Percentiles rank a stretch among this genome's conserved stretches.
phyloP scores from a whole-genome alignment of 1,140 invertebrate genomes.

The Drosophila sp. region DNA sequence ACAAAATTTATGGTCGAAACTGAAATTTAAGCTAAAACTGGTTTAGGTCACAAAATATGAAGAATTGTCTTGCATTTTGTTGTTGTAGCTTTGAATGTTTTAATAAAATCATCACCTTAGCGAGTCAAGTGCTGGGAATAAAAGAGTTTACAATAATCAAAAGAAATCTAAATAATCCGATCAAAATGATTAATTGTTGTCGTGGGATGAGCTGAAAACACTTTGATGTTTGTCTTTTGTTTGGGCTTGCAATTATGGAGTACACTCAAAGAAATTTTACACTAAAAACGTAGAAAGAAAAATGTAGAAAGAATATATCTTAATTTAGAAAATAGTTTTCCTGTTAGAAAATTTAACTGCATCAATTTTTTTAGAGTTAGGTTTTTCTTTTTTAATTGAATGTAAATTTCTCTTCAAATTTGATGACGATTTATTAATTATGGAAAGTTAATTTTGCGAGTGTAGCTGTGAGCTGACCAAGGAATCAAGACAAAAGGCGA shows the following conservation, averaged over 20 bases:
- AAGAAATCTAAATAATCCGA: conserved; percentile 58
- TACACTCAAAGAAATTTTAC: no score
- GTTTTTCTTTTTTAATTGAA: no score
- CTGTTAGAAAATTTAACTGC: no score
- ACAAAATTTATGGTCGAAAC: conserved; percentile 29
- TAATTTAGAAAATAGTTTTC: no score
- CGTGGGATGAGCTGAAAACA: conserved; percentile 18
- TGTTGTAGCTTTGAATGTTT: conserved; percentile 32
- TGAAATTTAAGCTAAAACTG: conserved; percentile 21
- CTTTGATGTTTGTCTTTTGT: conserved; percentile 50
- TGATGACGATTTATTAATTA: no score
- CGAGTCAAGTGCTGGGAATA: conserved; percentile 23
- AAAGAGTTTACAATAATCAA: conserved; percentile 9
- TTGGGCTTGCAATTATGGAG: conserved; percentile 25
- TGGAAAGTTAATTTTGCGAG: no score
- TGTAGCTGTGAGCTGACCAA: no score
- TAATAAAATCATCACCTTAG: conserved; percentile 75
- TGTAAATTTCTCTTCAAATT: no score
- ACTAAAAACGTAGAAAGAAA: no score
- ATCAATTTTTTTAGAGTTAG: no score
- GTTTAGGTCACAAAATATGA: conserved; percentile 34
- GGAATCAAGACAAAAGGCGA: conserved; percentile 1
- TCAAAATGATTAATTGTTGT: conserved; percentile 72
- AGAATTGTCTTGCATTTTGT: conserved; percentile 14
- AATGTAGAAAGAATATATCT: no score